Evolutionary conservation across 2,888 invertebrate genomes (phyloP).

Genomic region (Taenaris catops): DNA sequence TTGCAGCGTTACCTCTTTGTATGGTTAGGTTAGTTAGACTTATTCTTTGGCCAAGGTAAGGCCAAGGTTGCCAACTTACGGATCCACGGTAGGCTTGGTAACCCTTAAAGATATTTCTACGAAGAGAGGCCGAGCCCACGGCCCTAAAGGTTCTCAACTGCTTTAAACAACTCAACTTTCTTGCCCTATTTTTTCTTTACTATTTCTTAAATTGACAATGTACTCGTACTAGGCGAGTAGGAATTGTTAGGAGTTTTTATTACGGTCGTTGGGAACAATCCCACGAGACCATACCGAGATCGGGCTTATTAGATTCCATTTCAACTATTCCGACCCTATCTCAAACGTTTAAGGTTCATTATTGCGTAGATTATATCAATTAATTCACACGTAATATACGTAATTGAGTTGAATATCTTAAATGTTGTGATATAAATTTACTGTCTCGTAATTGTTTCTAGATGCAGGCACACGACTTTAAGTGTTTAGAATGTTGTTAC

Average conservation of each 20-base stretch:
- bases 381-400: slow-evolving; percentile 20
- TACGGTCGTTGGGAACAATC: slow-evolving; percentile 56
- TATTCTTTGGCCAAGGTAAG: too few species aligned
- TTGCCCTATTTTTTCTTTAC: too few species aligned
- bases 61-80: too few species aligned
- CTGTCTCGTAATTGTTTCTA: not conserved
- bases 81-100: too few species aligned
- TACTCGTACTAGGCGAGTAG: slow-evolving; percentile 43
- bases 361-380: slow-evolving; percentile 3
- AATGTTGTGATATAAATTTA: slow-evolving; percentile 7
- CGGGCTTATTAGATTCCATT: slow-evolving; percentile 7
- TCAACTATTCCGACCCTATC: slow-evolving; percentile 11
- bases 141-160: too few species aligned
- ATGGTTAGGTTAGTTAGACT: too few species aligned
- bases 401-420: slow-evolving; percentile 22
- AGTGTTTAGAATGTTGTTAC: too few species aligned
- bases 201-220: slow-evolving; percentile 3
- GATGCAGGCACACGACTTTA: too few species aligned
- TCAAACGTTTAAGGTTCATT: slow-evolving; percentile 11
- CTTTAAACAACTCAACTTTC: too few species aligned
- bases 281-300: slow-evolving; percentile 52
- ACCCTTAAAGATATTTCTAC: too few species aligned
- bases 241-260: slow-evolving; percentile 39
- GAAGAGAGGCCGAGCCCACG: too few species aligned
- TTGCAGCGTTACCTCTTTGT: too few species aligned